These are phyloP conservation scores for Bos indicus DNA, from an alignment of 2,113 vertebrate species.

Conservation along the genomic window DNA sequence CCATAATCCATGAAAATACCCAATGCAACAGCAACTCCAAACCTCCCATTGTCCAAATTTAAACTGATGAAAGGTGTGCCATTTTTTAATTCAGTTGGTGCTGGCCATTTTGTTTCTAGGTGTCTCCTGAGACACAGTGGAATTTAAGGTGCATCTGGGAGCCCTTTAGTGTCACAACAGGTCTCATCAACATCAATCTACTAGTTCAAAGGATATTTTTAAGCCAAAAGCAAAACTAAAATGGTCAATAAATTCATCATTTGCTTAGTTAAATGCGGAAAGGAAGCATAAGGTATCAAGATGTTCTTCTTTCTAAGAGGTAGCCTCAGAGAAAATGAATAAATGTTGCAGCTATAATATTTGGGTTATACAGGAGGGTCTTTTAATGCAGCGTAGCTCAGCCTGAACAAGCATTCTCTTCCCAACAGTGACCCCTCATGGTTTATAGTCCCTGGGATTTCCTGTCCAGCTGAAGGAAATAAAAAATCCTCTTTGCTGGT, in stretches of 20 bases:
- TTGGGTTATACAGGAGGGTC: neutral
- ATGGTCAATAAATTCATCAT: constrained; percentile 3
- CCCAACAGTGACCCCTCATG: constrained; percentile 72
- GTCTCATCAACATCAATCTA: neutral
- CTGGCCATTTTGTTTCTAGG: constrained; percentile 30
- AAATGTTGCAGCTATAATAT: neutral
- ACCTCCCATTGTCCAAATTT: neutral
- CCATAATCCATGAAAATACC: neutral
- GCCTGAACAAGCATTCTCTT: constrained; percentile 45
- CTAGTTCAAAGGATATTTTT: neutral
- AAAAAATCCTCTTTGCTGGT: neutral
- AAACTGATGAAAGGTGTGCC: neutral
- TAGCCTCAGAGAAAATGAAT: neutral
- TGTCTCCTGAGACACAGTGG: neutral
- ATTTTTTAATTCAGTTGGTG: neutral
- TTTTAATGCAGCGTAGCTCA: neutral
- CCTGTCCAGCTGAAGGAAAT: neutral
- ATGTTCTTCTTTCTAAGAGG: neutral
- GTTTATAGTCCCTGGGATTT: constrained; percentile 31
- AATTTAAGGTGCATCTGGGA: neutral
- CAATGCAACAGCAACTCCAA: neutral
- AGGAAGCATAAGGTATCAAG: neutral
- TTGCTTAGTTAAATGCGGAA: neutral
- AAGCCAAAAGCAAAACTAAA: neutral
- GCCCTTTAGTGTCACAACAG: neutral